Conservation (phyloP, 35 echinoderm and acorn worm species). For the Heliocidaris erythrogramma region DNA sequence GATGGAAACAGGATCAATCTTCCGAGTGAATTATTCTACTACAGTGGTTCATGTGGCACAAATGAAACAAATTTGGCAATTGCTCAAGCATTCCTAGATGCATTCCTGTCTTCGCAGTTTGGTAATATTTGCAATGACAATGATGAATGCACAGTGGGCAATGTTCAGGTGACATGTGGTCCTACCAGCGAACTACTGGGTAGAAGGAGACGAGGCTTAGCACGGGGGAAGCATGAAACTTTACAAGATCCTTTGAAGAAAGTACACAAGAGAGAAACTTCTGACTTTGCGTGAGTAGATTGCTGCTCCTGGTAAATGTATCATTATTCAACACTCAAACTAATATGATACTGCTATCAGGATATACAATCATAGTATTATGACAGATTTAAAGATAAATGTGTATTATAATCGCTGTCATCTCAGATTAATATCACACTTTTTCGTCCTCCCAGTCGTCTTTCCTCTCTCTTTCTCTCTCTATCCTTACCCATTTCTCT, state of each 20-base stretch:
- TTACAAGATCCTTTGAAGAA: not conserved
- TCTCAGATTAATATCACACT: no score
- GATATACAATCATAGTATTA: no score
- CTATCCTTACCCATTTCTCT: no score
- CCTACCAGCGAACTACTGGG: not conserved
- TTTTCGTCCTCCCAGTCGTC: no score
- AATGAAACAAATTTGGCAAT: not conserved
- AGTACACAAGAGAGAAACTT: not conserved
- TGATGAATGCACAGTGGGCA: not conserved
- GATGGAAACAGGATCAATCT: not conserved
- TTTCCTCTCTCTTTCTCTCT: no score
- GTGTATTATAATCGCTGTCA: no score
- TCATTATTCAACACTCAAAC: no score
- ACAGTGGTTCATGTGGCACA: not conserved
- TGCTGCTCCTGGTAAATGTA: no score
- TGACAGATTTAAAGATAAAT: no score
- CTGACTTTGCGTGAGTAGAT: not conserved
- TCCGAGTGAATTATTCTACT: not conserved
- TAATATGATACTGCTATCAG: no score
- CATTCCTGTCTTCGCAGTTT: not conserved
- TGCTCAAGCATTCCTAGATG: not conserved
- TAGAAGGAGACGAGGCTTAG: not conserved
- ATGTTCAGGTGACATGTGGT: conserved; percentile 29
- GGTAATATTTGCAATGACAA: not conserved
- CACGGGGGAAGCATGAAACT: not conserved